Evolutionary conservation across 2,797 vertebrate species (phyloP), one percentile per base, ranked within the genome.

Genomic region (Carcharodon carcharias): DNA sequence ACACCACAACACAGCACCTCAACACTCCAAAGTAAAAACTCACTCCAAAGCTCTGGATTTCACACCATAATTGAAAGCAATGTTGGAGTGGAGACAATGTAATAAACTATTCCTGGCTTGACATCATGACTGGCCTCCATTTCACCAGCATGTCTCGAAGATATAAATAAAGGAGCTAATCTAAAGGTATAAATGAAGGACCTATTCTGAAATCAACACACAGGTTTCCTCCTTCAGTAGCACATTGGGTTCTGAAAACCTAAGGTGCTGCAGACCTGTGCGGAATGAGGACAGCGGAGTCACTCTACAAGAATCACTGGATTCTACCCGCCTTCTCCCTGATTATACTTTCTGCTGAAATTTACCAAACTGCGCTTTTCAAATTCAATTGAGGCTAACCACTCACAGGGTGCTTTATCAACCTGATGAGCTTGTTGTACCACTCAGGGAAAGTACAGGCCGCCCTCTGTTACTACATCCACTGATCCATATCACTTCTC

Each of bases 291-390:
- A n/a, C 40, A 71, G 9, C 50, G 93, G 40, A 54, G 65, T 16
- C 40, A 54, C 45, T 54, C 65, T 18, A 18, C 45, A 1, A 1
- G 5, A 23, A 35, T 31, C 28, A 9, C 69, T n/a, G 45, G 67
- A 56, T 95, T 69, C 12, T 35, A 95, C 7, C 21, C 45, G 1
- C 45, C 21, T 4, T 85, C 16, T 7, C 82, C 40, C 89, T 0
- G 7, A 40, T 40, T 26, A n/a, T 35, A 35, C 45, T 77, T 35
- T 50, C 50, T 35, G 94, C 69, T 73, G 45, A 96, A 96, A 96
- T 96, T 97, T 97, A 96, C 96, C 97, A 97, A 97, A 97, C 97
- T 97, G 97, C 97, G 96, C 97, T 97, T 97, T 97, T 97, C 97
- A 97, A 97, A 97, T 96, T 96, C 95, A 23, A 95, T 96, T 96